Percentiles rank a stretch among this genome's conserved stretches.
These are phyloP conservation scores for Nyctibius grandis DNA, from an alignment of 2,797 vertebrate genomes.

Conservation along the genomic window DNA sequence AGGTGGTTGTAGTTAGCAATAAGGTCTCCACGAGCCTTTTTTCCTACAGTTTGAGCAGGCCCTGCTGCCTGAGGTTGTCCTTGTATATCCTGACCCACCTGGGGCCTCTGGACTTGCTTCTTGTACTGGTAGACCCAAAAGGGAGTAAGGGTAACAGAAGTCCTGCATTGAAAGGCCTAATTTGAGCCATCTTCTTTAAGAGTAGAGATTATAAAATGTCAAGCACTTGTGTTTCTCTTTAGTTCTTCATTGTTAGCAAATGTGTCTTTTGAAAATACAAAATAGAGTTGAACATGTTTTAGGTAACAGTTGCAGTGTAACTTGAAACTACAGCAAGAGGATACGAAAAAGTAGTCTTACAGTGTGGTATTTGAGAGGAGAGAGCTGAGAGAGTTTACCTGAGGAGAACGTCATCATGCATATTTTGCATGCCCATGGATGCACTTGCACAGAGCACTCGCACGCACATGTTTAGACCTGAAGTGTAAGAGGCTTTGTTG, in stretches of 20 bases:
- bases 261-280: not conserved
- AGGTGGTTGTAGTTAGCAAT: not conserved
- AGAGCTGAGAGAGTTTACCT: not conserved
- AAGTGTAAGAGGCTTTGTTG: not conserved
- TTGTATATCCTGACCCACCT: not conserved
- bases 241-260: not conserved
- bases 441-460: not conserved
- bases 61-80: not conserved
- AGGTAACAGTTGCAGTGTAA: not conserved
- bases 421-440: not conserved
- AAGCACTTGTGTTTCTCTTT: not conserved
- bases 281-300: not conserved
- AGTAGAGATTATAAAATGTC: not conserved
- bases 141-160: not conserved
- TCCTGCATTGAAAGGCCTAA: not conserved
- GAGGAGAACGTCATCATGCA: not conserved
- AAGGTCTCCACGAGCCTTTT: not conserved
- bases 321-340: not conserved
- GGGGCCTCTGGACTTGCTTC: not conserved
- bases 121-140: not conserved
- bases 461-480: not conserved
- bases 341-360: not conserved
- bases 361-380: not conserved
- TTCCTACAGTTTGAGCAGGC: not conserved
- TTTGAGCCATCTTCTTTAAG: not conserved